Percentiles rank a stretch among this genome's conserved stretches.
Conservation (phyloP, 1,140 invertebrate genomes). For the Pteromalus puparum region DNA sequence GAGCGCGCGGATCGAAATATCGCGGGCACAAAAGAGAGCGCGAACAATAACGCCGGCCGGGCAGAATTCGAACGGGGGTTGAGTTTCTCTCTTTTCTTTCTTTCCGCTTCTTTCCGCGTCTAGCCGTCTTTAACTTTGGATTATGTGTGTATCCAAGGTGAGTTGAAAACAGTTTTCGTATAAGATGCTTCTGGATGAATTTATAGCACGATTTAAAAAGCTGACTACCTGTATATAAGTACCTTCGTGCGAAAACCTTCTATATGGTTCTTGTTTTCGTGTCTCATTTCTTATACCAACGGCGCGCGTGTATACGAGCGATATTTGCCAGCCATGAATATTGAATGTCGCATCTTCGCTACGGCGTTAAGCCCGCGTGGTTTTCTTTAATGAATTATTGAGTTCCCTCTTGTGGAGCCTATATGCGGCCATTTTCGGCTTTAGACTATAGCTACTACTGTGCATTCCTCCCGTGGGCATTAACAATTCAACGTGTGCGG, state of each 20-base stretch:
- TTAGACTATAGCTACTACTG: conserved; percentile 7
- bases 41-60: conserved; percentile 37
- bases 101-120: background rate
- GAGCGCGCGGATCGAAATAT: conserved; percentile 42
- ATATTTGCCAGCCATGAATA: conserved; percentile 36
- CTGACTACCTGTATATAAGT: background rate
- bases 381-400: conserved; percentile 46
- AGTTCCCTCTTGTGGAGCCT: background rate
- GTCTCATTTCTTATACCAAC: background rate
- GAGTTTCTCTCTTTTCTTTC: background rate
- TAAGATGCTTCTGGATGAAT: background rate
- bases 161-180: background rate
- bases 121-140: background rate
- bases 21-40: conserved; percentile 35
- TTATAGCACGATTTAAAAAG: background rate
- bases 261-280: background rate
- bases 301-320: background rate
- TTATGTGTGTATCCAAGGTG: background rate
- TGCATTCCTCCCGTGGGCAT: background rate
- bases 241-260: background rate
- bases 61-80: background rate
- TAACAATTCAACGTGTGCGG: conserved; percentile 25
- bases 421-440: conserved; percentile 16
- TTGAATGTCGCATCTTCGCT: conserved; percentile 11
- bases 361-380: background rate